phyloP scores from a whole-genome alignment of 35 echinoderm and acorn worm species.

The Apostichopus californicus region DNA sequence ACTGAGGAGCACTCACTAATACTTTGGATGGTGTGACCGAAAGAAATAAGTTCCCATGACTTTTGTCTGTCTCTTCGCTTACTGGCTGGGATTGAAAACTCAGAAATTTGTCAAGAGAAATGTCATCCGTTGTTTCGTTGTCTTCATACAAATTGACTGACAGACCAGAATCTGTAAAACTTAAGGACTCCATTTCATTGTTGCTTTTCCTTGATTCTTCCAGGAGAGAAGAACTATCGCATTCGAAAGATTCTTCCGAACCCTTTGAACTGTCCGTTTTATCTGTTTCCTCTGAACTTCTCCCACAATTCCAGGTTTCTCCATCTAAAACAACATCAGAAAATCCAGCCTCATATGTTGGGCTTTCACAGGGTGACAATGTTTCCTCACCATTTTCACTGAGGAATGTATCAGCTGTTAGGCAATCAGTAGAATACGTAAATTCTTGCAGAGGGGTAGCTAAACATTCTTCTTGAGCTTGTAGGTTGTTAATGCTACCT shows the following conservation, averaged over 20 bases:
- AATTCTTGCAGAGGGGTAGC: neutral
- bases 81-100: neutral
- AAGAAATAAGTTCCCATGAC: neutral
- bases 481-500: neutral
- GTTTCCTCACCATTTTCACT: neutral
- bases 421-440: neutral
- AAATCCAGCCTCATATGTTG: neutral
- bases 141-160: neutral
- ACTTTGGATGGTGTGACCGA: conserved; percentile 4
- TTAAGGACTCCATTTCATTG: neutral
- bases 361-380: neutral
- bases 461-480: no score
- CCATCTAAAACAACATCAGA: neutral
- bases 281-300: no score
- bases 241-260: neutral
- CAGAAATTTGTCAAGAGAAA: neutral
- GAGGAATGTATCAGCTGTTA: neutral
- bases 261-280: no score
- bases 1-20: neutral
- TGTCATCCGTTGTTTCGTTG: neutral
- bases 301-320: no score
- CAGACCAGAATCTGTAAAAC: neutral
- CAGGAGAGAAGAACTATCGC: neutral
- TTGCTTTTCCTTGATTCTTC: neutral
- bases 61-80: neutral